Evolutionary conservation across 2,888 invertebrate species (phyloP), one percentile per base, ranked within the genome.

Genomic region (Pyrrhia umbra): DNA sequence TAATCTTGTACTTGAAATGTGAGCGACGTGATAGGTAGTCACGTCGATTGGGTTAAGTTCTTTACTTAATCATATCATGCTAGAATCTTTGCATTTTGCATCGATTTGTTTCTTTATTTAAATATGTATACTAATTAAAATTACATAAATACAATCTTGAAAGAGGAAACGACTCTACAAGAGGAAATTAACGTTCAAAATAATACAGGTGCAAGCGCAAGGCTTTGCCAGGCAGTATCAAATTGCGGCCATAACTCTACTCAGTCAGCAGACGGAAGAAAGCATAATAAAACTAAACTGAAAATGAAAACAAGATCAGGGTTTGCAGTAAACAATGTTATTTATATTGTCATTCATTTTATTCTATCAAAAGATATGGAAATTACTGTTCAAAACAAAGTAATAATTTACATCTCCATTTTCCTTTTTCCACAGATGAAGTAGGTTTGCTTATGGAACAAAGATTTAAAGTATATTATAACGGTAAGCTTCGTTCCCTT

Each of bases 121-220:
- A 15, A 45, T 10, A 25, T 10, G 0, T 43, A 4, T 20, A 23
- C 6, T 42, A 10, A 30, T 1, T 6, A 34, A 16, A 18, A n/a
- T 27, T 45, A 62, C 45, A 50, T 62, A 50, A 49, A 27, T 21
- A 49, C 46, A 50, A 55, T 58, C 34, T 27, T 25, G n/a, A 59
- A 69, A 50, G 37, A 70, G 74, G 74, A 79, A 81, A 69, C 61
- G 23, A 47, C 61, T 58, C 39, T 34, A 64, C 69, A 55, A 50
- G 45, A 70, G 64, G 71, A 82, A 80, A 78, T 78, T 69, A 74
- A 68, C 37, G 21, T 65, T 61, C 30, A 68, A n/a, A n/a, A n/a
- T 61, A 77, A 75, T 76, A 66, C 69, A 72, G 72, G 76, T 79
- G 69, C 70, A 68, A 62, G 49, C 20, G 18, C 45, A 40, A 30